phyloP scores from a whole-genome alignment of 2,888 invertebrate species.

The Clistopyga incitator region DNA sequence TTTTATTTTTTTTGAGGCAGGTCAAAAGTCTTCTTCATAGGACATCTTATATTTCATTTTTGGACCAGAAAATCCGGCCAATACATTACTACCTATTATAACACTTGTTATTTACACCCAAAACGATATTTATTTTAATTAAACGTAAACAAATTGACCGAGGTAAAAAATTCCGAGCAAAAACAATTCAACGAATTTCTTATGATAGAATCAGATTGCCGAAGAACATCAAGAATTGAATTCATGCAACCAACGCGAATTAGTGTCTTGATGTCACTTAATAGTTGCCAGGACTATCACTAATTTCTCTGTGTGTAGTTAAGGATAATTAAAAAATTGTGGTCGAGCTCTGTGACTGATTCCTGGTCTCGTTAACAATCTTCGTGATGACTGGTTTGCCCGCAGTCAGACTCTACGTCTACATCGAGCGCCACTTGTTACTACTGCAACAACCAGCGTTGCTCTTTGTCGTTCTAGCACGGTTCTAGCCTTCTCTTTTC shows the following conservation, averaged over 20 bases:
- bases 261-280: neutral
- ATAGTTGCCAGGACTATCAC: too few relatives aligned
- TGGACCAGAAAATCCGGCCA: too few relatives aligned
- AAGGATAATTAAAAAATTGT: neutral
- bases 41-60: too few relatives aligned
- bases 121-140: neutral
- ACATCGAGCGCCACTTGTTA: constrained; percentile 24
- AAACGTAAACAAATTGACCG: too few relatives aligned
- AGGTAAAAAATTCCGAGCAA: too few relatives aligned
- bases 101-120: neutral
- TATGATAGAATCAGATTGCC: too few relatives aligned
- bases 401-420: neutral
- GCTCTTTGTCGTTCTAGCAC: neutral
- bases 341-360: neutral
- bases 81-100: too few relatives aligned
- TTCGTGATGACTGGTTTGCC: constrained; percentile 14
- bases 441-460: neutral
- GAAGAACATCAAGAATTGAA: too few relatives aligned
- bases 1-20: too few relatives aligned
- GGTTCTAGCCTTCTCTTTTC: neutral
- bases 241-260: neutral
- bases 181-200: too few relatives aligned
- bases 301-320: too few relatives aligned
- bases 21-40: too few relatives aligned
- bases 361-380: neutral